phyloP scores from a whole-genome alignment of 2,888 invertebrate genomes.

The Cantharis nigra region DNA sequence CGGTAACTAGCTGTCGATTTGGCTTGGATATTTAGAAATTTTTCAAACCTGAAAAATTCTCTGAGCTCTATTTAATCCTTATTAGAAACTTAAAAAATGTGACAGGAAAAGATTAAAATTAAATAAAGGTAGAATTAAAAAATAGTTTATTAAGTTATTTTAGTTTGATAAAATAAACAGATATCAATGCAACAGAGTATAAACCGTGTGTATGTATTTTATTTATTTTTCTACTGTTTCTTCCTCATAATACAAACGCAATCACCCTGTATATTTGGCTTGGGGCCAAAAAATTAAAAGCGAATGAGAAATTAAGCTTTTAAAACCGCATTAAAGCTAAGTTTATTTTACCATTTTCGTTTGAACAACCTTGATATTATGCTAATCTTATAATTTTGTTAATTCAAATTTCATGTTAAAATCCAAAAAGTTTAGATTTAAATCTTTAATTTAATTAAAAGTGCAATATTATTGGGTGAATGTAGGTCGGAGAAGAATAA shows the following conservation, averaged over 20 bases:
- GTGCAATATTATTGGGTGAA: constrained; percentile 24
- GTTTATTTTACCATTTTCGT: background rate
- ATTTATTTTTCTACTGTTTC: no score
- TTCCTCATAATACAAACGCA: no score
- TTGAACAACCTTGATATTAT: background rate
- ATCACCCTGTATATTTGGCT: background rate
- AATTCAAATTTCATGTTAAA: background rate
- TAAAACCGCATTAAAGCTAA: background rate
- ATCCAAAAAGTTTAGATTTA: background rate
- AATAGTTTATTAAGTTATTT: no score
- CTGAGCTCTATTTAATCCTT: no score
- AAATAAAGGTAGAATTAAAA: no score
- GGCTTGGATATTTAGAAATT: background rate
- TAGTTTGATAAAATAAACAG: no score
- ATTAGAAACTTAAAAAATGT: no score
- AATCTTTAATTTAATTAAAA: background rate
- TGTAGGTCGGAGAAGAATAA: constrained; percentile 38
- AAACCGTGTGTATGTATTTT: no score
- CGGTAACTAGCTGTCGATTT: background rate
- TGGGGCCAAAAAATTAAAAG: background rate
- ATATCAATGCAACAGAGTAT: no score
- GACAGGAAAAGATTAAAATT: no score
- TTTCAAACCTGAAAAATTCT: background rate
- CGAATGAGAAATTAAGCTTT: background rate
- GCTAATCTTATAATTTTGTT: background rate